Evolutionary conservation across 2,113 vertebrate species (phyloP).

Genomic region (Pterocles orientalis): DNA sequence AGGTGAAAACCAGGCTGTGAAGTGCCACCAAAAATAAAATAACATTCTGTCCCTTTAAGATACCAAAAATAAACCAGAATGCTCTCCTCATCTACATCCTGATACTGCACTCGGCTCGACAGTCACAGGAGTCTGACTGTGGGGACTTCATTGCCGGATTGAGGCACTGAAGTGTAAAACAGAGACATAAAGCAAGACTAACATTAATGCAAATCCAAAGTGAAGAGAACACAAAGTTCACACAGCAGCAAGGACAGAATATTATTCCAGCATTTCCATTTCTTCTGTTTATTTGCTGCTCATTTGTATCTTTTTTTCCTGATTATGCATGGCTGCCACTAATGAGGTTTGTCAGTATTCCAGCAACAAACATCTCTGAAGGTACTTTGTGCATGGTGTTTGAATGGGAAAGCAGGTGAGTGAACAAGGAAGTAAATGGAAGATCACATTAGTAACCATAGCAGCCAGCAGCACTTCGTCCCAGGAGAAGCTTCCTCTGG

Average conservation of each 20-base stretch:
- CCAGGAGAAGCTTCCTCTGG: background rate
- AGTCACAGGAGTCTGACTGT: slow-evolving; percentile 28
- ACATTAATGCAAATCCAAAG: slow-evolving; percentile 42
- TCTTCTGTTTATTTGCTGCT: background rate
- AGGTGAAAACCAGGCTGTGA: background rate
- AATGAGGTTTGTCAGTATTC: slow-evolving; percentile 12
- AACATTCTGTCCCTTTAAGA: slow-evolving; percentile 30
- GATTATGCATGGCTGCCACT: background rate
- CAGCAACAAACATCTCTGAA: background rate
- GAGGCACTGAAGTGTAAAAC: slow-evolving; percentile 45
- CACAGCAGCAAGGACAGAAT: background rate
- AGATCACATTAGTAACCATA: slow-evolving; percentile 55
- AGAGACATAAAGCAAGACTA: slow-evolving; percentile 45
- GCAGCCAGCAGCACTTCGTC: slow-evolving; percentile 28
- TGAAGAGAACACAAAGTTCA: slow-evolving; percentile 33
- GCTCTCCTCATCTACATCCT: background rate
- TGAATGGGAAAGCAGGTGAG: slow-evolving; percentile 49
- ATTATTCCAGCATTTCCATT: background rate
- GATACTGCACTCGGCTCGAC: background rate
- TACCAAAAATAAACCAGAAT: slow-evolving; percentile 37
- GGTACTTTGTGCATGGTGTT: background rate
- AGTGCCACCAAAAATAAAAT: background rate
- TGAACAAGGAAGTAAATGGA: background rate
- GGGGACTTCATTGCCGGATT: background rate
- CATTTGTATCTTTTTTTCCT: background rate